Base-by-base conservation (phyloP, 2,888 invertebrate genomes). In the Criorhina ranunculi region DNA sequence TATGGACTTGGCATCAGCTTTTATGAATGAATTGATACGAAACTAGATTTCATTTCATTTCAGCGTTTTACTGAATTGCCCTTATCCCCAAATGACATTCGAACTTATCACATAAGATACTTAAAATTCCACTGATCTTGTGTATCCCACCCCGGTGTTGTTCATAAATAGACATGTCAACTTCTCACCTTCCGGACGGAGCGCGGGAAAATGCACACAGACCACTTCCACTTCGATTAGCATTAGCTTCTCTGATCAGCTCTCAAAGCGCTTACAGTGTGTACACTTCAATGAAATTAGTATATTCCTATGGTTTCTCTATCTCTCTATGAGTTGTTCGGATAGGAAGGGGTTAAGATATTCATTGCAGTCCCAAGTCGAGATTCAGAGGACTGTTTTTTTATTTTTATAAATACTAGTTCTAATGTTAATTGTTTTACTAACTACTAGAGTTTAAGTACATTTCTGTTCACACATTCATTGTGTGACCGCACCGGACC, bases 381-480 rank as follows among this genome's bases (percentile, higher is more conserved):
- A n/a, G n/a, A n/a, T n/a, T n/a, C n/a, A n/a, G n/a, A n/a, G n/a
- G n/a, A n/a, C n/a, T n/a, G n/a, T n/a, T n/a, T n/a, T n/a, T n/a
- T n/a, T n/a, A n/a, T n/a, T n/a, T 12, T 40, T 15, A 31, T 6
- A 44, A 44, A 33, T 31, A n/a, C n/a, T n/a, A 3, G n/a, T 51
- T 49, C 62, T 72, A 57, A 79, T 64, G 51, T 11, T 67, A 64
- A 73, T 73, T 73, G 49, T 31, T 15, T 11, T 24, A 19, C 29
- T 8, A 35, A 3, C 53, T 17, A n/a, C 6, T 6, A 8, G n/a
- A 37, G 40, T 55, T 8, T 59, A 44, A 29, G 60, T 67, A 40
- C 67, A 60, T 24, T 55, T 64, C 44, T 62, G 62, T 62, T 64
- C 73, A 75, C 57, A 64, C 53, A 73, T 73, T 72, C n/a, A 51